These are phyloP conservation scores for Pontoporia blainvillei DNA, from an alignment of 2,113 vertebrate species.

Conservation along the genomic window DNA sequence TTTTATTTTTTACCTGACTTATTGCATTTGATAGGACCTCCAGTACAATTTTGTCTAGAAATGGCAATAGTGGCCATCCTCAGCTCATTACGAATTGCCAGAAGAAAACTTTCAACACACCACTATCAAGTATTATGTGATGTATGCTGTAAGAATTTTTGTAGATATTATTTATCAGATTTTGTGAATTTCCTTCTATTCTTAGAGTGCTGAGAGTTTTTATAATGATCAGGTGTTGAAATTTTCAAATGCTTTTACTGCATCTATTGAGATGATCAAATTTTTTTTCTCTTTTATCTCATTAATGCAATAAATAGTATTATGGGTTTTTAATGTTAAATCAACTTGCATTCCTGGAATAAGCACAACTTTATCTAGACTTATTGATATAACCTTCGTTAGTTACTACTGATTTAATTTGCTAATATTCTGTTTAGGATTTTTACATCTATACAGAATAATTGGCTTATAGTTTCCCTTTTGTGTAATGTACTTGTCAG, in stretches of 20 bases:
- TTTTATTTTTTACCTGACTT: constrained; percentile 8
- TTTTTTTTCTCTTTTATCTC: neutral
- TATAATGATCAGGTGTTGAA: neutral
- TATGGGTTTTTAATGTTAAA: neutral
- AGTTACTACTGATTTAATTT: neutral
- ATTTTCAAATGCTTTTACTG: neutral
- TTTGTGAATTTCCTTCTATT: neutral
- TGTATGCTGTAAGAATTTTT: neutral
- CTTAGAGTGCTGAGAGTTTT: neutral
- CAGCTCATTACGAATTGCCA: neutral
- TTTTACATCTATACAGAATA: neutral
- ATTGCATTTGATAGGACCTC: neutral
- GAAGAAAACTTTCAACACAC: neutral
- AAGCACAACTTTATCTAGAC: neutral
- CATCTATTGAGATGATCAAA: neutral
- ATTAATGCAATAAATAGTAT: neutral
- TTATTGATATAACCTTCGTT: neutral
- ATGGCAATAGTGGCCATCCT: neutral
- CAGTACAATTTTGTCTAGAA: neutral
- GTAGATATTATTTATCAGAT: neutral
- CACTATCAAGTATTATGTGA: neutral
- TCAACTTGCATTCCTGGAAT: neutral
- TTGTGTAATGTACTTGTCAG: neutral
- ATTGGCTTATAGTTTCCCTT: neutral
- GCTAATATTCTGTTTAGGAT: neutral